These are phyloP conservation scores for Nanorana parkeri DNA, from an alignment of 2,113 vertebrate genomes.

Conservation along the genomic window DNA sequence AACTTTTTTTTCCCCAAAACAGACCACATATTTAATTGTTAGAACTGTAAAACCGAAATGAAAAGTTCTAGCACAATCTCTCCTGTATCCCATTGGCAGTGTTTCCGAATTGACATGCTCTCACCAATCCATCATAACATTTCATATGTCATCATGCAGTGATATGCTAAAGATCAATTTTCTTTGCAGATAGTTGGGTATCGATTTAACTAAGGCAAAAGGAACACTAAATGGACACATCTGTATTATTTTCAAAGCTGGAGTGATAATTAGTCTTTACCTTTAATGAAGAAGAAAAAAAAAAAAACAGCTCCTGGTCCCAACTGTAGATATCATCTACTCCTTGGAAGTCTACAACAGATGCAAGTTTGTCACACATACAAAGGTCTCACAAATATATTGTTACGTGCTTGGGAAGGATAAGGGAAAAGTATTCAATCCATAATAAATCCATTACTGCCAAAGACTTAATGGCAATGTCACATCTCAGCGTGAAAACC, in stretches of 20 bases:
- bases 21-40: too few relatives aligned
- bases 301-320: constrained; percentile 41
- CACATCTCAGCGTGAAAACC: neutral
- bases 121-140: neutral
- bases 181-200: neutral
- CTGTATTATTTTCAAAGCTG: neutral
- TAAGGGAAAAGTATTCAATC: neutral
- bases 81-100: neutral
- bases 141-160: constrained; percentile 31
- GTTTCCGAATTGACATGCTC: neutral
- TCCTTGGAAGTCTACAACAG: constrained; percentile 7
- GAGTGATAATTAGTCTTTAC: constrained; percentile 10
- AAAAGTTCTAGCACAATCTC: too few relatives aligned
- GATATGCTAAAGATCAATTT: constrained; percentile 35
- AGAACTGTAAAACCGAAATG: too few relatives aligned
- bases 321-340: constrained; percentile 32
- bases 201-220: constrained; percentile 18
- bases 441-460: constrained; percentile 6
- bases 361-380: constrained; percentile 8
- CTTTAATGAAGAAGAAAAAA: neutral
- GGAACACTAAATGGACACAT: constrained; percentile 1
- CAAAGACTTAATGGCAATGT: neutral
- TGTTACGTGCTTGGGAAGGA: neutral
- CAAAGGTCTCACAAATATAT: constrained; percentile 1
- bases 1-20: too few relatives aligned